Evolutionary conservation across 2,797 vertebrate genomes (phyloP).

Genomic region (Champsocephalus esox): DNA sequence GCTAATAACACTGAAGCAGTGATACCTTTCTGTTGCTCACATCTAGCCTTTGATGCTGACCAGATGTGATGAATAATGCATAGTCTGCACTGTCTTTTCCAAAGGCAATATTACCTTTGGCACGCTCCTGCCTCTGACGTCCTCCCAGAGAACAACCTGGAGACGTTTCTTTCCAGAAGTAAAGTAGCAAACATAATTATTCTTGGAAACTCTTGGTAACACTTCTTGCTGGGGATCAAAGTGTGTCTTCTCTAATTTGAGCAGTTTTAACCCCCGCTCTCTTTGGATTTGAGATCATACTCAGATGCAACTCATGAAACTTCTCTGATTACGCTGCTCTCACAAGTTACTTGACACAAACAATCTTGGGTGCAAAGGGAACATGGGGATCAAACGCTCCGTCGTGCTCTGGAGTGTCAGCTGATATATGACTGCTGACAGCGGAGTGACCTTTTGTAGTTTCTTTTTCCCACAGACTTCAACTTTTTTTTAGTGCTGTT

Average conservation of each 20-base stretch:
- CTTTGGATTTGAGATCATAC: conserved; percentile 49
- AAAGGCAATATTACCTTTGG: conserved; percentile 77
- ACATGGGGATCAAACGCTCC: conserved; percentile 51
- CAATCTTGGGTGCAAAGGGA: conserved; percentile 51
- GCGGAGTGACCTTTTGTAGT: conserved; percentile 28
- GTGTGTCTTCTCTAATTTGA: conserved; percentile 64
- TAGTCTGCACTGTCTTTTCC: conserved; percentile 46
- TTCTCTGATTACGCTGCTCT: conserved; percentile 63
- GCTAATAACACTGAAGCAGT: conserved; percentile 42
- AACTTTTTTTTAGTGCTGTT: conserved; percentile 32
- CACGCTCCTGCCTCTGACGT: conserved; percentile 70
- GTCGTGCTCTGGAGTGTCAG: conserved; percentile 46
- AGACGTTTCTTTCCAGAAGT: conserved; percentile 56
- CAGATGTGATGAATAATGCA: conserved; percentile 79
- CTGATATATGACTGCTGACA: conserved; percentile 29
- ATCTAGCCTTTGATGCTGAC: conserved; percentile 77
- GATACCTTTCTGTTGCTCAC: conserved; percentile 55
- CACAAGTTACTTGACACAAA: conserved; percentile 57
- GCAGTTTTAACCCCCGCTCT: conserved; percentile 57
- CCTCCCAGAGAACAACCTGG: conserved; percentile 59
- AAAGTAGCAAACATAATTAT: conserved; percentile 66
- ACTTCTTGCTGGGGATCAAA: conserved; percentile 64
- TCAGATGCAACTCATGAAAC: conserved; percentile 54
- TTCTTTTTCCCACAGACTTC: conserved; percentile 35
- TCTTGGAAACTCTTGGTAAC: conserved; percentile 64